Evolutionary conservation across 2,888 invertebrate species (phyloP), one percentile per base, ranked within the genome.

Genomic region (Calameuta pallipes): DNA sequence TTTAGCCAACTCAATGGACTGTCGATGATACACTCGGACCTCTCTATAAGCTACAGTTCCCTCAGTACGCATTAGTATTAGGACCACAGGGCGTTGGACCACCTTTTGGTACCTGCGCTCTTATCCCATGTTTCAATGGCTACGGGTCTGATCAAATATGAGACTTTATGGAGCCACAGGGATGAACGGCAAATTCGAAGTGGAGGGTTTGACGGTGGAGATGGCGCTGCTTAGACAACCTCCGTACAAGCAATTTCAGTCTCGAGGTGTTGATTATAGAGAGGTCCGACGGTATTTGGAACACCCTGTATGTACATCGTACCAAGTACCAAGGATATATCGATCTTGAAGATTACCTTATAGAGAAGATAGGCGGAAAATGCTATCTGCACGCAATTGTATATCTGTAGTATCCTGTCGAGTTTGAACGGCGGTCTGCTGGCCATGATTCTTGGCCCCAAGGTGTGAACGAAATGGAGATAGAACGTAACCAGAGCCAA

Each of bases 401-500:
- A 96, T 0, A 93, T 86, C 79, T 95, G 93, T 84, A 97, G 92
- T 30, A 95, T 79, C 83, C 92, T 93, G 34, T 95, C 93, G 68
- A 97, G 86, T 78, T 96, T 93, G 82, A 93, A 94, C 0, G 96
- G 94, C 75, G 92, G 89, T 33, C 95, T 92, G 79, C 94, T 92
- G 78, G 93, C 93, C 97, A 97, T 97, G 88, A 94, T 93, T 71
- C 92, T 92, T 0, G 97, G 97, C 0, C 97, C 97, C 88, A 94
- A 92, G 86, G 94, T 94, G 35, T 94, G 92, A 0, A 97, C 95
- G 84, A 96, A 94, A 85, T 94, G 92, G 23, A 97, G 92, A 89
- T 97, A 97, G 0, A 91, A 90, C 11, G 94, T 90, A 30, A 96
- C 83, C 0, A 91, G 75, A 1, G 91, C 79, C 9, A 95, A 3